Evolutionary conservation across 2,888 invertebrate species (phyloP).

Genomic region (Anthoptus insignis): DNA sequence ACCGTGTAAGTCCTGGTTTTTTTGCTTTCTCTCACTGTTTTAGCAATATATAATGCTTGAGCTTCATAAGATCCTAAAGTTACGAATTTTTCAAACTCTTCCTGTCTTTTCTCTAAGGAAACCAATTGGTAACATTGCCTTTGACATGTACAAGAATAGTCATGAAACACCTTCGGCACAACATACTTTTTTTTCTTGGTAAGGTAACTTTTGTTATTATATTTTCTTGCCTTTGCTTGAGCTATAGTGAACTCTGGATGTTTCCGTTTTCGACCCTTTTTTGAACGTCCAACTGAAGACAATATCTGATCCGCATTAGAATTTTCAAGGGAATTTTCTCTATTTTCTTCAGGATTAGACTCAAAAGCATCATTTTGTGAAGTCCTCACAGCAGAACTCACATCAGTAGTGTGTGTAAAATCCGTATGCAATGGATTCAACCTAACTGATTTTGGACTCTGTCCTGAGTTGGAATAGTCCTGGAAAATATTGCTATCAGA

Average conservation of each 20-base stretch:
- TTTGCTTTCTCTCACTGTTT: slow-evolving; percentile 42
- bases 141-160: slow-evolving; percentile 41
- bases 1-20: slow-evolving; percentile 33
- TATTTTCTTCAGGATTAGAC: too few relatives aligned
- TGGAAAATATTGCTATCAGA: too few relatives aligned
- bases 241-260: slow-evolving; percentile 16
- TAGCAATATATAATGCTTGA: slow-evolving; percentile 40
- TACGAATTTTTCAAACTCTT: slow-evolving; percentile 46
- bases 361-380: too few relatives aligned
- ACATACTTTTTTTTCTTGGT: slow-evolving; percentile 37
- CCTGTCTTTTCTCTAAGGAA: slow-evolving; percentile 42
- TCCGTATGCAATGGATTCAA: too few relatives aligned
- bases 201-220: slow-evolving; percentile 28
- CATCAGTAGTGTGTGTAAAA: too few relatives aligned
- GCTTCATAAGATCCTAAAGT: slow-evolving; percentile 43
- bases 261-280: slow-evolving; percentile 16
- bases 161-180: slow-evolving; percentile 38
- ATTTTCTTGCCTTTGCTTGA: slow-evolving; percentile 20
- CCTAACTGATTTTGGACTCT: too few relatives aligned
- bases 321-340: slow-evolving; percentile 6
- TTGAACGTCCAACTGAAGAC: slow-evolving; percentile 10
- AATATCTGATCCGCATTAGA: slow-evolving; percentile 18
- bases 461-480: too few relatives aligned
- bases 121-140: slow-evolving; percentile 43
- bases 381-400: too few relatives aligned